Evolutionary conservation across 1,140 invertebrate species (phyloP).

Genomic region (Danaus melanippus): DNA sequence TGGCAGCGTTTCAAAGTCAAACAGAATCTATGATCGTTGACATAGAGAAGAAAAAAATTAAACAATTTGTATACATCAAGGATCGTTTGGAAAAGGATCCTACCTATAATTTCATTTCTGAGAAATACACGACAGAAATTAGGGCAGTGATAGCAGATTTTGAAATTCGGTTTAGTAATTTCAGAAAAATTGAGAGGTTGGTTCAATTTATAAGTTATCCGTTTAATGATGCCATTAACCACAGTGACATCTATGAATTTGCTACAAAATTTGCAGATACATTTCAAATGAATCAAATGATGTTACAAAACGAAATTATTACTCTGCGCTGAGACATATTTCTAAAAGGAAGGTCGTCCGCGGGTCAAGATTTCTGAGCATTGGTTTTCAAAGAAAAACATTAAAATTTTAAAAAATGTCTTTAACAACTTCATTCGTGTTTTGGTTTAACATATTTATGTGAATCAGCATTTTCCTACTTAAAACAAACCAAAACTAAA

Average conservation of each 20-base stretch:
- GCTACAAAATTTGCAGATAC: conserved; percentile 19
- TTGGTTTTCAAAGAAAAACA: too few relatives aligned
- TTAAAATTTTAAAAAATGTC: too few relatives aligned
- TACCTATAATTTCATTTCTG: conserved; percentile 22
- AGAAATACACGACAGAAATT: conserved; percentile 22
- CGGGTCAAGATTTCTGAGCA: too few relatives aligned
- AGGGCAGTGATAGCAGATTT: conserved; percentile 25
- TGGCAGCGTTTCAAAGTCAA: conserved; percentile 26
- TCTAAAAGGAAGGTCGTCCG: conserved; percentile 29
- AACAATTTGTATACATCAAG: conserved; percentile 23
- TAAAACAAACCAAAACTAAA: too few relatives aligned
- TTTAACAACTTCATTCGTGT: too few relatives aligned
- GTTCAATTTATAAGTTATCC: conserved; percentile 29
- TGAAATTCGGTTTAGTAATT: too few relatives aligned
- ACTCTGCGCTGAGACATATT: conserved; percentile 23
- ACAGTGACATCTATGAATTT: too few relatives aligned
- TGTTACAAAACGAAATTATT: conserved; percentile 31
- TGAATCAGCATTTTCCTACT: too few relatives aligned
- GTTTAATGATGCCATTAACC: too few relatives aligned
- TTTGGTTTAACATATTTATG: too few relatives aligned
- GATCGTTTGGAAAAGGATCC: conserved; percentile 28
- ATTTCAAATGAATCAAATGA: conserved; percentile 26
- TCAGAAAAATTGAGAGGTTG: conserved; percentile 36
- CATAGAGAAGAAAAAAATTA: conserved; percentile 23
- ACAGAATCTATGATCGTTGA: conserved; percentile 17